Percentiles rank a stretch among this genome's conserved stretches.
phyloP scores from a whole-genome alignment of 2,888 invertebrate genomes.

The Proisotoma minuta region DNA sequence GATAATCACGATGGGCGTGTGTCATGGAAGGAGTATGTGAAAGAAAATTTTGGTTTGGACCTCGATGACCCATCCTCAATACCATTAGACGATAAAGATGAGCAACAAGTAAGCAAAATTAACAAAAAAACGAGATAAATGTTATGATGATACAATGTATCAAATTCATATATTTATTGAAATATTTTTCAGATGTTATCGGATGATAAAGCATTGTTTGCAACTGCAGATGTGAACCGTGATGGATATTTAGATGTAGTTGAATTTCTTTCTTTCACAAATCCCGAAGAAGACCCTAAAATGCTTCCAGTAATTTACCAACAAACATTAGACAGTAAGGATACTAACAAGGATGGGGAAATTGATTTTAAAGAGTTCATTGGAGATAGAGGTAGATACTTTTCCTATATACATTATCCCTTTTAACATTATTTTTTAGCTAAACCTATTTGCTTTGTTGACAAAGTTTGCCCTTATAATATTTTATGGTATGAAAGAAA shows the following conservation, averaged over 20 bases:
- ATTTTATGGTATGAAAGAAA: too few species aligned
- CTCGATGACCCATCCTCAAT: slow-evolving; percentile 52
- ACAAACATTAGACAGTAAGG: slow-evolving; percentile 70
- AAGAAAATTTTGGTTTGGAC: slow-evolving; percentile 74
- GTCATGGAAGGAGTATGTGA: slow-evolving; percentile 85
- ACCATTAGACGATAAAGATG: slow-evolving; percentile 47
- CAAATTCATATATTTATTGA: neutral
- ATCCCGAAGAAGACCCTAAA: slow-evolving; percentile 85
- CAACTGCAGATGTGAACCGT: slow-evolving; percentile 74
- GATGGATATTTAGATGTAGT: slow-evolving; percentile 69
- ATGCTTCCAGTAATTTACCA: slow-evolving; percentile 76
- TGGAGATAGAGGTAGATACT: slow-evolving; percentile 61
- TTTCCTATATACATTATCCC: neutral
- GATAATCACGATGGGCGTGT: slow-evolving; percentile 73
- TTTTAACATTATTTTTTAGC: neutral
- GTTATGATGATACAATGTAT: neutral
- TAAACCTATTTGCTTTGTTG: neutral
- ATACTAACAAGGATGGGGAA: slow-evolving; percentile 73
- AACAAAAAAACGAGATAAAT: neutral
- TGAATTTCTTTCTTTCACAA: slow-evolving; percentile 84
- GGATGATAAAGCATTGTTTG: slow-evolving; percentile 82
- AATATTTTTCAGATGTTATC: slow-evolving; percentile 52
- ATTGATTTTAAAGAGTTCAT: slow-evolving; percentile 82
- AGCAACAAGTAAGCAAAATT: slow-evolving; percentile 39
- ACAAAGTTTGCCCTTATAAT: neutral